Evolutionary conservation across 2,797 vertebrate species (phyloP).

Genomic region (Peromyscus attwateri): DNA sequence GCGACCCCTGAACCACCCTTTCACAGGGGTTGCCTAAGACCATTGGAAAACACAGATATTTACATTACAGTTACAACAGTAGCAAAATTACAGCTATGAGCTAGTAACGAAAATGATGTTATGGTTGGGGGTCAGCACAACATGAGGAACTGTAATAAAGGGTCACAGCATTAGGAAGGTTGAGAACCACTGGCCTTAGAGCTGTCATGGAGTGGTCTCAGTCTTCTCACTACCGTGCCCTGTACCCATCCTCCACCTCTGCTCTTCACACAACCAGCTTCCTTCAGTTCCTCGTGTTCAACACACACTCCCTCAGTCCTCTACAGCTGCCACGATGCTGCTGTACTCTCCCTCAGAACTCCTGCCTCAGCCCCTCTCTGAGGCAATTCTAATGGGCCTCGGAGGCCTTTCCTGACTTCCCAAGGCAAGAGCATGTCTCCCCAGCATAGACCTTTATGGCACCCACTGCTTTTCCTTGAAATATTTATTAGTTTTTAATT

Average conservation of each 20-base stretch:
- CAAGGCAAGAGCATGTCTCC: background rate
- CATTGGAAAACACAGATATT: background rate
- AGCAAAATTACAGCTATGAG: background rate
- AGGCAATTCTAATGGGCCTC: background rate
- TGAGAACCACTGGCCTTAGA: background rate
- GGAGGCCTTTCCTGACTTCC: background rate
- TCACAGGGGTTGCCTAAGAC: background rate
- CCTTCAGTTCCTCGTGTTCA: constrained; percentile 31
- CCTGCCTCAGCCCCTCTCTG: background rate
- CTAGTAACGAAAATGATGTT: background rate
- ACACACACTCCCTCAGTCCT: background rate
- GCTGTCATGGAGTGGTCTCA: background rate
- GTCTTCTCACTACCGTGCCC: background rate
- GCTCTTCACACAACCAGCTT: background rate
- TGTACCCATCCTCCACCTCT: background rate
- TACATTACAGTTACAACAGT: background rate
- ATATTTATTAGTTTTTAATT: constrained; percentile 72
- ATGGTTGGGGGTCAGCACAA: background rate
- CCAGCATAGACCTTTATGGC: background rate
- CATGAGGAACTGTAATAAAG: background rate
- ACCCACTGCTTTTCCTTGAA: constrained; percentile 50
- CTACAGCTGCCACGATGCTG: background rate
- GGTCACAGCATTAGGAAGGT: background rate
- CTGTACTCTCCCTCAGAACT: background rate
- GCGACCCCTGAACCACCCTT: background rate